A percentile compares a stretch with the other conserved stretches of the same genome.
These are phyloP conservation scores for Jordanella pulchra DNA, from an alignment of 2,797 vertebrate species.

Conservation along the genomic window DNA sequence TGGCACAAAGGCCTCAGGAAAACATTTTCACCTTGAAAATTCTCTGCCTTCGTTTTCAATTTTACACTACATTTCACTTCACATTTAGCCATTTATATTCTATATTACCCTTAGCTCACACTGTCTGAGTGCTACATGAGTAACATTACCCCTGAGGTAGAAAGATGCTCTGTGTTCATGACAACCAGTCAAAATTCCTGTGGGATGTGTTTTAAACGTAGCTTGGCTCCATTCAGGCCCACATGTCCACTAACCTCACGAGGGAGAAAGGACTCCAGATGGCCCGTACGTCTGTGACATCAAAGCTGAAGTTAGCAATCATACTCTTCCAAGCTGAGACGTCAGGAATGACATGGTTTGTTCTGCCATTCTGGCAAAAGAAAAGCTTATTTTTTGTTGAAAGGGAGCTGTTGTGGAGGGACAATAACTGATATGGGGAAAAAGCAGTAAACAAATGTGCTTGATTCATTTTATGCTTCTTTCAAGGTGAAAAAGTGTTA, in stretches of 20 bases:
- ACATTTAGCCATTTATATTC: constrained; percentile 24
- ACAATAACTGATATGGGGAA: background rate
- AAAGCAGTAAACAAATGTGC: background rate
- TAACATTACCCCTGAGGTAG: constrained; percentile 21
- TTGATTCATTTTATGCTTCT: background rate
- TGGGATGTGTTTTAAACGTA: constrained; percentile 42
- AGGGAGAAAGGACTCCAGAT: constrained; percentile 49
- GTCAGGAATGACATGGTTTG: constrained; percentile 48
- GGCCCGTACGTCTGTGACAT: constrained; percentile 46
- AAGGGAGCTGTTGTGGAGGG: background rate
- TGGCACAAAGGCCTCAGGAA: constrained; percentile 23
- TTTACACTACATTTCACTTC: constrained; percentile 51
- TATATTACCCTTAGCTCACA: constrained; percentile 20
- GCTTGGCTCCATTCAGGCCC: constrained; percentile 32
- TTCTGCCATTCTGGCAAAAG: constrained; percentile 46
- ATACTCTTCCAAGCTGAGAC: constrained; percentile 36
- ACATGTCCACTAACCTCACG: constrained; percentile 36
- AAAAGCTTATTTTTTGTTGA: constrained; percentile 28
- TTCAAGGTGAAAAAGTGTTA: background rate
- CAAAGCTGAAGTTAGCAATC: constrained; percentile 53
- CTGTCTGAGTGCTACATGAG: constrained; percentile 13
- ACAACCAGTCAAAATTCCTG: constrained; percentile 23
- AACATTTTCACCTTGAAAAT: constrained; percentile 16
- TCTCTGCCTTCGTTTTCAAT: constrained; percentile 27
- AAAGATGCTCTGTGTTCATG: constrained; percentile 12